Conservation (phyloP, 2,888 invertebrate species). For the Mactromeris polynyma region DNA sequence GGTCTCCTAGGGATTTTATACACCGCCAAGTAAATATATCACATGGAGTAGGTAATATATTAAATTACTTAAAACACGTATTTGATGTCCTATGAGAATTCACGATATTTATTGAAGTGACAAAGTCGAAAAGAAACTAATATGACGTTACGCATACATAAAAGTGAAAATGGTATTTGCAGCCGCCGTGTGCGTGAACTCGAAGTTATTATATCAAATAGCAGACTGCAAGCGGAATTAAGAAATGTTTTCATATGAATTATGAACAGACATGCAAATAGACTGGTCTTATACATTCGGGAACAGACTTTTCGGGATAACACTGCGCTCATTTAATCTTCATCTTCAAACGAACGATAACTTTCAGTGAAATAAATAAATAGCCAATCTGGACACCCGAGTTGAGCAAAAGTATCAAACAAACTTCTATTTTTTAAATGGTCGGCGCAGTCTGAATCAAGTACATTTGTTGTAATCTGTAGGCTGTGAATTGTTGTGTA, state of each 20-base stretch:
- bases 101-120: not conserved
- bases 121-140: not conserved
- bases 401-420: no score
- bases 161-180: not conserved
- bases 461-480: no score
- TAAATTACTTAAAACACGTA: conserved; percentile 2
- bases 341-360: no score
- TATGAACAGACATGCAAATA: not conserved
- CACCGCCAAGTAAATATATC: not conserved
- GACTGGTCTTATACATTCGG: not conserved
- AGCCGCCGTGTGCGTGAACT: not conserved
- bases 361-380: no score
- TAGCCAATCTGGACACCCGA: no score
- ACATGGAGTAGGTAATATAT: not conserved
- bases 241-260: not conserved
- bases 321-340: no score
- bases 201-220: not conserved
- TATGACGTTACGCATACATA: not conserved
- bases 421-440: no score
- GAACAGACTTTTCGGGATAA: not conserved
- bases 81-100: not conserved
- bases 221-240: not conserved
- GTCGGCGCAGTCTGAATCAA: no score
- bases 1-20: not conserved
- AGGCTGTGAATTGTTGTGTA: no score